A percentile compares a stretch with the other conserved stretches of the same genome.
Conservation (phyloP, 1,140 invertebrate species). For the Hylyphantes graminicola region DNA sequence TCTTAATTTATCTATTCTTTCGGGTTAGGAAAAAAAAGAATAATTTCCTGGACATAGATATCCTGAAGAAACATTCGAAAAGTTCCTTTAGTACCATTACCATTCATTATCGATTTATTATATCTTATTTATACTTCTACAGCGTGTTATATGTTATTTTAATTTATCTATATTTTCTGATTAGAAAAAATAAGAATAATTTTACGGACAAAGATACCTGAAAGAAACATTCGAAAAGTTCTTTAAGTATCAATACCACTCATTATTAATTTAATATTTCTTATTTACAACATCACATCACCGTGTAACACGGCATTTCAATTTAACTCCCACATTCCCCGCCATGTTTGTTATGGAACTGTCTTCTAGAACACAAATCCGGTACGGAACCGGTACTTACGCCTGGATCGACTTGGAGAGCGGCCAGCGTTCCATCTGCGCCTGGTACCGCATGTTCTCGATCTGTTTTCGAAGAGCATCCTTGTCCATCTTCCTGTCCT, state of each 20-base stretch:
- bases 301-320: neutral
- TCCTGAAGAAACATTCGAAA: no score
- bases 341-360: conserved; percentile 45
- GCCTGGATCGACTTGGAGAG: conserved; percentile 92
- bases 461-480: conserved; percentile 97
- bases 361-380: neutral
- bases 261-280: no score
- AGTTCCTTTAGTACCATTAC: no score
- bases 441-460: conserved; percentile 96
- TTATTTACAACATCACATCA: neutral
- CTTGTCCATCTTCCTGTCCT: conserved; percentile 81
- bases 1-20: no score
- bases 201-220: no score
- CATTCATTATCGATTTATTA: no score
- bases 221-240: no score
- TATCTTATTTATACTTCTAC: no score
- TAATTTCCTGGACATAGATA: no score
- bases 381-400: conserved; percentile 76
- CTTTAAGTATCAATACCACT: no score
- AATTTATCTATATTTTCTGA: neutral
- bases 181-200: neutral
- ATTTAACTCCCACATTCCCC: neutral
- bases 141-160: neutral
- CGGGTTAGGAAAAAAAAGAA: no score
- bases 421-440: conserved; percentile 94